Conservation (phyloP, 2,797 vertebrate genomes). For the Yasuhikotakia modesta region DNA sequence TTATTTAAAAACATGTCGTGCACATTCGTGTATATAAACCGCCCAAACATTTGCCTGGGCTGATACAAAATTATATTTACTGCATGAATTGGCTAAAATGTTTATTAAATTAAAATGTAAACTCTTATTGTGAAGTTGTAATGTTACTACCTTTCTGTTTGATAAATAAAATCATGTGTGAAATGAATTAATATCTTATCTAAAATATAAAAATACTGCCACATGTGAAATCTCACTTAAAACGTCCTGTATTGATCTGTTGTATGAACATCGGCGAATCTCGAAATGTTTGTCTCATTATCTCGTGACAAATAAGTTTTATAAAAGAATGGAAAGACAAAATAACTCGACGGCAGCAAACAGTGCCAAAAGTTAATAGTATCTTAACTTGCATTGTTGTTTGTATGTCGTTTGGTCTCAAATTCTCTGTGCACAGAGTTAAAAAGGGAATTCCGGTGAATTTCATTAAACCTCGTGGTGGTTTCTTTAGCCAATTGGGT, state of each 20-base stretch:
- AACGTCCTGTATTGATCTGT: no score
- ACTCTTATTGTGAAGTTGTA: background rate
- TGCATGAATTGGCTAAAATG: no score
- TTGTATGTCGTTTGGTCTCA: constrained; percentile 35
- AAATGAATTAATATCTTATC: no score
- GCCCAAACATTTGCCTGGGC: background rate
- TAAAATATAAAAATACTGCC: no score
- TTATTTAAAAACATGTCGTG: background rate
- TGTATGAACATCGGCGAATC: no score
- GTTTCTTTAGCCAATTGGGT: constrained; percentile 78
- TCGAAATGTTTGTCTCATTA: background rate
- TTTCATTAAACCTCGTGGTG: constrained; percentile 76
- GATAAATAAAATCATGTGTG: background rate
- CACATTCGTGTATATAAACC: background rate
- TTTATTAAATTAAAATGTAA: no score
- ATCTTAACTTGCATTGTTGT: background rate
- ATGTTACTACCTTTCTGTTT: background rate
- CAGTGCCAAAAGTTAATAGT: background rate
- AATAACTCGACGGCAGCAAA: no score
- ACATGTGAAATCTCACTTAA: background rate
- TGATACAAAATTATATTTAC: background rate
- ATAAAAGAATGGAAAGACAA: no score
- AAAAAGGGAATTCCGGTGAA: constrained; percentile 51
- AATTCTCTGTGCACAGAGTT: constrained; percentile 39
- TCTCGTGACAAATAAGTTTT: background rate